A percentile compares a stretch with the other conserved stretches of the same genome.
Conservation (phyloP, 2,797 vertebrate genomes). For the Enteromius thamalakanensis region DNA sequence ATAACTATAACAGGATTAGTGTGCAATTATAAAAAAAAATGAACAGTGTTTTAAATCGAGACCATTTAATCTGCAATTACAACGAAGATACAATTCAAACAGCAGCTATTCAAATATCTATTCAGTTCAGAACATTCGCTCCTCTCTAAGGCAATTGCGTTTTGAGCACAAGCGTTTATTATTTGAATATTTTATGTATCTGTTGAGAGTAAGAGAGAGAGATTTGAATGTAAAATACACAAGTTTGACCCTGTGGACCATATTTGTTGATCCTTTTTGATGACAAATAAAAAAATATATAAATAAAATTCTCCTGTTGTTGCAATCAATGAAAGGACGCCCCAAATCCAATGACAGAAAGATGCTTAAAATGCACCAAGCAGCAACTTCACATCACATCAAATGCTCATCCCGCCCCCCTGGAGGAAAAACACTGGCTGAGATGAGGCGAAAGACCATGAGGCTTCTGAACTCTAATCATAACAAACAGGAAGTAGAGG, state of each 20-base stretch:
- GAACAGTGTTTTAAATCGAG: constrained; percentile 1
- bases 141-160: not conserved
- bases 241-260: not conserved
- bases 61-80: constrained; percentile 1
- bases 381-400: constrained; percentile 16
- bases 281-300: not conserved
- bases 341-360: constrained; percentile 6
- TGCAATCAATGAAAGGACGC: constrained; percentile 20
- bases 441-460: constrained; percentile 16
- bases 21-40: not conserved
- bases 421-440: not conserved
- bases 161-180: constrained; percentile 10
- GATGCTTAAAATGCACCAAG: constrained; percentile 43
- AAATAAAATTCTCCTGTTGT: not conserved
- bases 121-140: not conserved
- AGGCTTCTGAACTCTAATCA: constrained; percentile 48
- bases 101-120: constrained; percentile 1
- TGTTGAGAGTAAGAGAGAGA: not conserved
- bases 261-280: not conserved
- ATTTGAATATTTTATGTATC: not conserved
- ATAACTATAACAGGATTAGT: not conserved
- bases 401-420: constrained; percentile 18
- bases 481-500: constrained; percentile 32
- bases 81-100: constrained; percentile 1
- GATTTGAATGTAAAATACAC: constrained; percentile 8